Conservation (phyloP, 37 sponge, comb jelly and placozoan genomes). For the Aplysina aerophoba region DNA sequence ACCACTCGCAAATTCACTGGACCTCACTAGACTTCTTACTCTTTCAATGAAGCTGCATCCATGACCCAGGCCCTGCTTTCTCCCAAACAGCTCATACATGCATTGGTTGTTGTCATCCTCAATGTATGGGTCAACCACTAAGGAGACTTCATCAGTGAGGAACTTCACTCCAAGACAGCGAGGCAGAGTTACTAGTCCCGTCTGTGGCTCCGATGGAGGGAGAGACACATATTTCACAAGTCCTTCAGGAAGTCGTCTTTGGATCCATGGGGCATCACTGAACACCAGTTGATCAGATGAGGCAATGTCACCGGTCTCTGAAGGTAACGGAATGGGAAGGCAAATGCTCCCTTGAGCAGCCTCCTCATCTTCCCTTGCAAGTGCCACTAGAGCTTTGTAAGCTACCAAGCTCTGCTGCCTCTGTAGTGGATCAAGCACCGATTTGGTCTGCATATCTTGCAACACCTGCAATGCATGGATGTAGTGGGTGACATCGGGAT, state of each 20-base stretch:
- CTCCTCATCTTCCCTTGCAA: not conserved
- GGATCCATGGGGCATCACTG: slow-evolving; percentile 1
- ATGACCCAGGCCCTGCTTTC: not conserved
- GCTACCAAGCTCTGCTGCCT: not conserved
- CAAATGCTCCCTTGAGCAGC: not conserved
- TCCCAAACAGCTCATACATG: slow-evolving; percentile 25
- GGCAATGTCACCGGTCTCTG: not conserved
- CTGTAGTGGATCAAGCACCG: no score
- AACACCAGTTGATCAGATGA: not conserved
- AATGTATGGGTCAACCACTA: slow-evolving; percentile 26
- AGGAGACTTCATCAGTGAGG: slow-evolving; percentile 4
- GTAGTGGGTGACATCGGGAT: not conserved
- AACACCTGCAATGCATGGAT: not conserved
- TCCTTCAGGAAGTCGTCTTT: not conserved
- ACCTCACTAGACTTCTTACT: not conserved
- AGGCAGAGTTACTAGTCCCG: not conserved
- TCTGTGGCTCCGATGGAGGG: not conserved
- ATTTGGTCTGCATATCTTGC: not conserved
- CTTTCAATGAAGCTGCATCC: no score
- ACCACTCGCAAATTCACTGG: slow-evolving; percentile 2
- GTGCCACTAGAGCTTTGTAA: not conserved
- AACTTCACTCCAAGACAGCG: not conserved
- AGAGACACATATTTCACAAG: not conserved
- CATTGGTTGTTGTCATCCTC: slow-evolving; percentile 2
- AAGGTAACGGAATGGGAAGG: not conserved